Conservation (phyloP, 1,140 invertebrate genomes). For the Subanguina moxae region DNA sequence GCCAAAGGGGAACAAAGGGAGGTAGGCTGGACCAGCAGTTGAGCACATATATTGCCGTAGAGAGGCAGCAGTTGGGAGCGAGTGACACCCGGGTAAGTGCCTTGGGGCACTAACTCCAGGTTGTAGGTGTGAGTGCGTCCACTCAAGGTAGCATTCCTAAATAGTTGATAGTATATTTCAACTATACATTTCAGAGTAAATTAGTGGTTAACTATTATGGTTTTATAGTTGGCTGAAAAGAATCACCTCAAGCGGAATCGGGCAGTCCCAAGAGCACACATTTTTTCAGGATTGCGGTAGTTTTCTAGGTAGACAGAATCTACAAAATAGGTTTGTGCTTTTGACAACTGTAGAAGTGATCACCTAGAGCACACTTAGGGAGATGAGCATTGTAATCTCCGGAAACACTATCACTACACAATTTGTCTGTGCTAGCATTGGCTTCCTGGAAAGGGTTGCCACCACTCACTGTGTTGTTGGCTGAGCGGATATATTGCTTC, state of each 20-base stretch:
- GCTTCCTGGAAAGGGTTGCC: too few relatives aligned
- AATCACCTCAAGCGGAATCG: slow-evolving; percentile 12
- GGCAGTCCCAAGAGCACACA: slow-evolving; percentile 24
- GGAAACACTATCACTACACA: too few relatives aligned
- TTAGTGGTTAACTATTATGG: not conserved
- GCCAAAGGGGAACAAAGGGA: slow-evolving; percentile 21
- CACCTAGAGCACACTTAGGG: too few relatives aligned
- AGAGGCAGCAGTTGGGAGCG: slow-evolving; percentile 28
- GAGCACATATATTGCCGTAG: slow-evolving; percentile 32
- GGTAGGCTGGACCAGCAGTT: slow-evolving; percentile 25
- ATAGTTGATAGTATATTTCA: too few relatives aligned
- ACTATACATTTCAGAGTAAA: too few relatives aligned
- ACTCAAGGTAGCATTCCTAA: slow-evolving; percentile 29
- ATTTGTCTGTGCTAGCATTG: too few relatives aligned
- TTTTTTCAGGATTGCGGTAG: slow-evolving; percentile 33
- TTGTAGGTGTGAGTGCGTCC: slow-evolving; percentile 31
- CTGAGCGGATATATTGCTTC: slow-evolving; percentile 27
- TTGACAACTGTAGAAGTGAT: too few relatives aligned
- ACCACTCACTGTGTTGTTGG: not conserved
- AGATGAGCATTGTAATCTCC: too few relatives aligned
- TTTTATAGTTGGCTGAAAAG: not conserved
- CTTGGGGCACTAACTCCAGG: slow-evolving; percentile 21
- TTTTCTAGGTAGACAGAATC: slow-evolving; percentile 32
- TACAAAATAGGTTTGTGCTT: not conserved
- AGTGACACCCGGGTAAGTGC: slow-evolving; percentile 1